Percentiles rank a stretch among this genome's conserved stretches.
Conservation (phyloP, 2,113 vertebrate species). For the Chaetodon trifascialis region DNA sequence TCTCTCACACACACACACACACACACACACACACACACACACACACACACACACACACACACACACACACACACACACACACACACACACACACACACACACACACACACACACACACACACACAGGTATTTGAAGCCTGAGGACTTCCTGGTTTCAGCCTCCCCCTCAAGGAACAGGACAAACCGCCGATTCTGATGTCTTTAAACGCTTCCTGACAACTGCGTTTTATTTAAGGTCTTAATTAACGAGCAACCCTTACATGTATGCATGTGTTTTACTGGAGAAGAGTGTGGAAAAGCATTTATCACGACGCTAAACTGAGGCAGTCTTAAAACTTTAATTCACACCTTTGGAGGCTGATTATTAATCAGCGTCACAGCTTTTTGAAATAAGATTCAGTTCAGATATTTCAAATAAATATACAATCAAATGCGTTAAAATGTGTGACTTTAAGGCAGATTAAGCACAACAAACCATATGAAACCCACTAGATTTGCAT, state of each 20-base stretch:
- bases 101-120: neutral
- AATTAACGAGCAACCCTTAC: slow-evolving; percentile 15
- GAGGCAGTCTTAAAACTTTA: no score
- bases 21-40: neutral
- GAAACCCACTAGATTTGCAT: no score
- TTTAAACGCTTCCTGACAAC: slow-evolving; percentile 26
- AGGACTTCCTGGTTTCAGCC: neutral
- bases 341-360: no score
- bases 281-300: neutral
- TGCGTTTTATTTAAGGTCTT: slow-evolving; percentile 6
- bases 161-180: neutral
- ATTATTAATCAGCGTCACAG: no score
- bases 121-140: neutral
- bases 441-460: no score
- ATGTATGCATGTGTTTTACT: no score
- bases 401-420: no score
- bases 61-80: neutral
- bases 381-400: no score
- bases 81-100: no score
- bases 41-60: neutral
- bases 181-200: neutral
- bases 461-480: no score
- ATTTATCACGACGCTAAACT: no score
- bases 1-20: neutral
- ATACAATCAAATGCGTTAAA: no score